phyloP scores from a whole-genome alignment of 2,113 vertebrate genomes.

The Pygoscelis adeliae region DNA sequence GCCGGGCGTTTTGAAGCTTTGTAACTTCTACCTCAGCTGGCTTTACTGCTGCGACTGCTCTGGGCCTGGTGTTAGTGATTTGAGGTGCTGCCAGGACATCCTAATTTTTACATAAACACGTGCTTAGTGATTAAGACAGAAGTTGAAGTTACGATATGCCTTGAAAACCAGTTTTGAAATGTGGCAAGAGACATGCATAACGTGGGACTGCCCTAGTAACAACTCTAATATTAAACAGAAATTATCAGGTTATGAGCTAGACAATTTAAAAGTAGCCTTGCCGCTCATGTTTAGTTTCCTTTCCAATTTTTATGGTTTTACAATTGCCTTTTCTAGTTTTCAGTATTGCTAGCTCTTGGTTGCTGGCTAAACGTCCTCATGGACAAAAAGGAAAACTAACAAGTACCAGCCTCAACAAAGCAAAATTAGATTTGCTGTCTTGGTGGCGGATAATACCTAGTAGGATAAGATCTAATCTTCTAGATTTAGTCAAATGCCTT shows the following conservation, averaged over 20 bases:
- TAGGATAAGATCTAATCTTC: background rate
- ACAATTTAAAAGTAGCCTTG: background rate
- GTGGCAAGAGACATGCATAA: background rate
- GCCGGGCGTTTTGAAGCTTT: background rate
- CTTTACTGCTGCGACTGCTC: background rate
- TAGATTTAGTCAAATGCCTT: background rate
- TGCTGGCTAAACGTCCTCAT: background rate
- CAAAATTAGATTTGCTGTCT: background rate
- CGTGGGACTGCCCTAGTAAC: background rate
- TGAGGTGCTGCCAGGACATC: background rate
- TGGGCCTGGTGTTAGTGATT: accelerated
- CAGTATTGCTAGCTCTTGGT: background rate
- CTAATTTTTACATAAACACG: background rate
- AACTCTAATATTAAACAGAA: background rate
- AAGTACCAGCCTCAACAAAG: background rate
- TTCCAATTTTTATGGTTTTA: background rate
- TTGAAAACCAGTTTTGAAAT: background rate
- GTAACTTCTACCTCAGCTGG: background rate
- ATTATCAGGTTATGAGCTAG: background rate
- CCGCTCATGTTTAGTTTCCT: background rate
- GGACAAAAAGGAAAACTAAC: background rate
- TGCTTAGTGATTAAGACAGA: background rate
- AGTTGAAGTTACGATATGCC: accelerated
- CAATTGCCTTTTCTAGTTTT: background rate
- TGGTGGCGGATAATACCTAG: background rate